Conservation (phyloP, 2,888 invertebrate species). For the Resseliella maxima region DNA sequence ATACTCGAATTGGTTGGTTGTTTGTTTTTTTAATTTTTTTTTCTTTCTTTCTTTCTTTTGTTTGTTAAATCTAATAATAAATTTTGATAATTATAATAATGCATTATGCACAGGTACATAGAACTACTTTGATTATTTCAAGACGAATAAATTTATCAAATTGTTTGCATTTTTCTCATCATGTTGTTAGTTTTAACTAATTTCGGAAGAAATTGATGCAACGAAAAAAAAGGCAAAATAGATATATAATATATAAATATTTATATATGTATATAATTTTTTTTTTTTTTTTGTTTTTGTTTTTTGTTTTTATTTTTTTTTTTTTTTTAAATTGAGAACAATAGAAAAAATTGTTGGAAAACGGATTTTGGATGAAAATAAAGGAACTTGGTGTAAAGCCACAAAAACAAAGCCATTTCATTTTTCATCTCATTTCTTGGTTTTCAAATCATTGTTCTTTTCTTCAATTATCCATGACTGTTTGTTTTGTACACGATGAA, state of each 20-base stretch:
- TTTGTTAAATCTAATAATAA: not conserved
- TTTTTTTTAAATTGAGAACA: no score
- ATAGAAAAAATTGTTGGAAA: constrained; percentile 2
- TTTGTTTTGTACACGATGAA: constrained; percentile 15
- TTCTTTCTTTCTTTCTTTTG: not conserved
- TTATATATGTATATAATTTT: no score
- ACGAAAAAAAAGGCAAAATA: not conserved
- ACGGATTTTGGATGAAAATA: not conserved
- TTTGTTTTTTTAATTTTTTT: not conserved
- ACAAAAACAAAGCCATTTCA: constrained; percentile 32
- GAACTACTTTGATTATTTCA: constrained; percentile 51
- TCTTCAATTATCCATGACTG: not conserved
- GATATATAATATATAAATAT: not conserved
- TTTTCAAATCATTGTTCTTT: constrained; percentile 3
- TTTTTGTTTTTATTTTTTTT: no score
- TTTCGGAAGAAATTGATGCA: constrained; percentile 12
- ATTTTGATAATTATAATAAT: constrained; percentile 34
- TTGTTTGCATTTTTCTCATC: not conserved
- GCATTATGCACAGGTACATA: constrained; percentile 20
- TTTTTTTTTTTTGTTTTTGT: no score
- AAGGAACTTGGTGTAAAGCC: constrained; percentile 1
- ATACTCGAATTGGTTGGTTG: not conserved
- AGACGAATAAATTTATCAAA: constrained; percentile 27
- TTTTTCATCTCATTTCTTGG: no score
- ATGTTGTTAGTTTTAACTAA: not conserved